Base-by-base conservation (phyloP, 2,888 invertebrate species). In the Scrobipalpa costella region DNA sequence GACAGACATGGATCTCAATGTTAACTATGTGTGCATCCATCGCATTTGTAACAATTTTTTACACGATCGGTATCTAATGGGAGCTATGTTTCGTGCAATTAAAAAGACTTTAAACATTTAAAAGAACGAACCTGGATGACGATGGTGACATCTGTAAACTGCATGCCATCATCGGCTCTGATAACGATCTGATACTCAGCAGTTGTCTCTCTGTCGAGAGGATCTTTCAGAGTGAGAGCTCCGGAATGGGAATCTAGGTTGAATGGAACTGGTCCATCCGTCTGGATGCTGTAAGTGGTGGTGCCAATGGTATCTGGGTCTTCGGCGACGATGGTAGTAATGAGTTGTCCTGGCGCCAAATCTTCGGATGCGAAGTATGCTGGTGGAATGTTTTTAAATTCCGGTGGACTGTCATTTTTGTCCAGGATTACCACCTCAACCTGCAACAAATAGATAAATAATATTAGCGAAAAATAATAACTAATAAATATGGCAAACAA, bases 331-430 rank as follows among this genome's bases (percentile, higher is more conserved):
- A 98, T 93, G 9, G 94, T 94, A 9, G 96, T 95, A 66, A 98
- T 95, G 44, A 94, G 87, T 75, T 96, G 95, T 7, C 97, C 97
- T 1, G 95, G 95, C 44, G 96, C 95, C 66, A 97, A 92, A 81
- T 98, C 97, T 83, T 98, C 98, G 1, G 97, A 97, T 0, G 97
- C 95, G 63, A 94, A 92, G 82, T 95, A 96, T 60, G 93, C 93
- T 73, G 95, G 89, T 15, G 95, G 95, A 40, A 95, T 93, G 68
- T 95, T 94, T 73, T 94, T 94, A 92, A 97, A 97, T 63, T 95
- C 94, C 3, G 98, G 98, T n/a, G 98, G 97, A 77, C 97, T 97
- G 92, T 98, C 98, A 85, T 98, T 98, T 87, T 96, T 96, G 90
- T 98, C 98, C 82, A 96, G 85, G 62, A 98, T 95, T 64, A 94